Evolutionary conservation across 1,140 invertebrate genomes (phyloP).

Genomic region (Marisa cornuarietis): DNA sequence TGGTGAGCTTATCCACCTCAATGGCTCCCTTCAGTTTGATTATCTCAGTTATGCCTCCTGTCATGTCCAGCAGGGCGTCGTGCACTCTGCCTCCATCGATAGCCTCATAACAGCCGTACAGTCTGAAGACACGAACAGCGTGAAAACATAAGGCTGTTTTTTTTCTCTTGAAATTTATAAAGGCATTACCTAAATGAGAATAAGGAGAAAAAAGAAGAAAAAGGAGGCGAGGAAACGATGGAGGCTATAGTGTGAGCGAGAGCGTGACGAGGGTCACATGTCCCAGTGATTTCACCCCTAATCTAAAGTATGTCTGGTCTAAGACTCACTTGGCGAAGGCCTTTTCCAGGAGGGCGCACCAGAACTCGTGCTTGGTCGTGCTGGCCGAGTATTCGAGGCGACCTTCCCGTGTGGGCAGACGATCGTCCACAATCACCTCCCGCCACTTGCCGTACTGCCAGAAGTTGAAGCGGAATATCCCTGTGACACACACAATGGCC

Average conservation of each 20-base stretch:
- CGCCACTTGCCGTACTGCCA: conserved; percentile 81
- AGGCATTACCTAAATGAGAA: neutral
- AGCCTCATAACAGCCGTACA: conserved; percentile 54
- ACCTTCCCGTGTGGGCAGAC: conserved; percentile 73
- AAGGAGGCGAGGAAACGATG: neutral
- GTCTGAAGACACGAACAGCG: neutral
- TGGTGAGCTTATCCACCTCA: conserved; percentile 56
- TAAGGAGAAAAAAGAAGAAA: neutral
- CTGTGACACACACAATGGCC: conserved; percentile 17
- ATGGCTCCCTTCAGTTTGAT: conserved; percentile 63
- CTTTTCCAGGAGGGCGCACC: conserved; percentile 81
- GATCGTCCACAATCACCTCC: conserved; percentile 80
- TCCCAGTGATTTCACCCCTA: neutral
- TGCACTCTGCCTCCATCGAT: conserved; percentile 71
- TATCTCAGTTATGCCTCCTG: conserved; percentile 71
- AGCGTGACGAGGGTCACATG: neutral
- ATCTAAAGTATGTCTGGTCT: neutral
- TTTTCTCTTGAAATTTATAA: neutral
- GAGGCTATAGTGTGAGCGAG: neutral
- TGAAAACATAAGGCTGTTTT: too few relatives aligned
- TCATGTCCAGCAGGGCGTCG: conserved; percentile 73
- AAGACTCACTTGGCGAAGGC: conserved; percentile 78
- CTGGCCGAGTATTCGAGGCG: conserved; percentile 74
- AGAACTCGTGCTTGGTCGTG: conserved; percentile 75
- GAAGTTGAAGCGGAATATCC: conserved; percentile 74